A percentile compares a stretch with the other conserved stretches of the same genome.
Evolutionary conservation across 2,797 vertebrate species (phyloP).

Genomic region (Gymnocypris eckloni): DNA sequence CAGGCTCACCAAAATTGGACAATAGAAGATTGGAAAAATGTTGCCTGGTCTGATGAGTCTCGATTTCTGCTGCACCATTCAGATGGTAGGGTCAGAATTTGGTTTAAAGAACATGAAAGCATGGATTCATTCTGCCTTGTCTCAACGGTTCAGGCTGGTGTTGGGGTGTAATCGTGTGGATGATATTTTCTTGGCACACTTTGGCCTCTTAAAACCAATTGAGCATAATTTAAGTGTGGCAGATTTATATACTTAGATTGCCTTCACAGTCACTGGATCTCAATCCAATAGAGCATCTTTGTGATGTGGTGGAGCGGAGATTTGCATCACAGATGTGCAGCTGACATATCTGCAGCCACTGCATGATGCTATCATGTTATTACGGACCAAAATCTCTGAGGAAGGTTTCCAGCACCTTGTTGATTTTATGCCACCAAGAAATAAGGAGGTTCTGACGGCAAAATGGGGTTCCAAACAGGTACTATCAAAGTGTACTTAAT

Average conservation of each 20-base stretch:
- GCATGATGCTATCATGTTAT: background rate
- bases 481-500: background rate
- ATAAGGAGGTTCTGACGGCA: background rate
- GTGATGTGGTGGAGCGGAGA: conserved; percentile 62
- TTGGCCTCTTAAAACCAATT: background rate
- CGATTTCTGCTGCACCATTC: no score
- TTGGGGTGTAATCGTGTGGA: no score
- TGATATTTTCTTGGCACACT: background rate
- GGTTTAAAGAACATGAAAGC: no score
- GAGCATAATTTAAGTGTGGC: no score
- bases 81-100: no score
- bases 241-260: background rate
- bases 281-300: conserved; percentile 50
- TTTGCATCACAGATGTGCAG: conserved; percentile 66
- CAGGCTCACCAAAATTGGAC: no score
- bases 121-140: no score
- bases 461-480: background rate
- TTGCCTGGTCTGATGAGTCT: no score
- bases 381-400: background rate
- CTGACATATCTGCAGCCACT: conserved; percentile 67
- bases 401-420: background rate
- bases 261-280: conserved; percentile 48
- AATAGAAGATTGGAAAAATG: no score
- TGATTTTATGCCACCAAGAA: background rate
- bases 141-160: no score